Conservation (phyloP, 2,888 invertebrate genomes). For the Stenotaenia linearis region DNA sequence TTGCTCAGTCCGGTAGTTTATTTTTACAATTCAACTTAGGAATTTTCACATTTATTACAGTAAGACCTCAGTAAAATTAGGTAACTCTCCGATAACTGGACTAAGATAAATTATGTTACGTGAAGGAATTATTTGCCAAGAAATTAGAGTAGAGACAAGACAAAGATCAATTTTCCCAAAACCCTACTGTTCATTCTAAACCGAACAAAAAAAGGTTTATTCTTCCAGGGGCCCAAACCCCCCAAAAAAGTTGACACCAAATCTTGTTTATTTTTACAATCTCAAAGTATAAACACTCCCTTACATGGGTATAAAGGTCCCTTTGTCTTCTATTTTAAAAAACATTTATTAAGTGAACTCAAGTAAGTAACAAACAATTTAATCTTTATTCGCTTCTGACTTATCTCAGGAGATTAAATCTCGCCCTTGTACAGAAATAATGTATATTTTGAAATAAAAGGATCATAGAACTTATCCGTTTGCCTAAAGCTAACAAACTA, state of each 20-base stretch:
- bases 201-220: too few relatives aligned
- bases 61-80: too few relatives aligned
- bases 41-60: too few relatives aligned
- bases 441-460: background rate
- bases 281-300: background rate
- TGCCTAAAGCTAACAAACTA: background rate
- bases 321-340: background rate
- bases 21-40: too few relatives aligned
- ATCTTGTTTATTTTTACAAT: background rate
- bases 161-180: too few relatives aligned
- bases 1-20: too few relatives aligned
- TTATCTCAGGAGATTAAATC: background rate
- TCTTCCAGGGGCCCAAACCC: too few relatives aligned
- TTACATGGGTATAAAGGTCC: background rate
- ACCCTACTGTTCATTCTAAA: too few relatives aligned
- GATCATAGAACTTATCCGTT: background rate
- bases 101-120: too few relatives aligned
- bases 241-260: background rate
- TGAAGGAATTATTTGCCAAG: too few relatives aligned
- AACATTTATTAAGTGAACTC: background rate
- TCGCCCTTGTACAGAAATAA: background rate
- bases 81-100: too few relatives aligned
- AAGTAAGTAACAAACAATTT: background rate
- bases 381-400: background rate
- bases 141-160: too few relatives aligned